A percentile compares a stretch with the other conserved stretches of the same genome.
phyloP scores from a whole-genome alignment of 2,888 invertebrate genomes.

The Meloe dianella region DNA sequence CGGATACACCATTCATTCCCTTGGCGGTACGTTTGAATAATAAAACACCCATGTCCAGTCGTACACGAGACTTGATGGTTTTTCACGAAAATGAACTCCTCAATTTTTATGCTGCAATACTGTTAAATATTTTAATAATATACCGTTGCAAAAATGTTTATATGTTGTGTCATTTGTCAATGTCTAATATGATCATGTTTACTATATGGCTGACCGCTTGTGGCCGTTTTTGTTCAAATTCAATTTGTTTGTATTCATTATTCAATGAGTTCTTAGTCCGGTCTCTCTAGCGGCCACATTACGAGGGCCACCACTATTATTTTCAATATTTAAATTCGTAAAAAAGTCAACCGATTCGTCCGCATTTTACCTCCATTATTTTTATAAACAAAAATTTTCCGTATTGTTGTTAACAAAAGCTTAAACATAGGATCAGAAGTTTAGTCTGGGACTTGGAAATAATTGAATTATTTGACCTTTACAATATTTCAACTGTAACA shows the following conservation, averaged over 20 bases:
- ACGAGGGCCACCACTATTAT: too few relatives aligned
- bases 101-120: slow-evolving; percentile 52
- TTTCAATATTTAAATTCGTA: too few relatives aligned
- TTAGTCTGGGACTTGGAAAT: slow-evolving; percentile 5
- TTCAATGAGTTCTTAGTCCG: slow-evolving; percentile 20
- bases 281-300: too few relatives aligned
- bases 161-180: slow-evolving; percentile 32
- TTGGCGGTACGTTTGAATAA: slow-evolving; percentile 49
- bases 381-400: too few relatives aligned
- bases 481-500: slow-evolving; percentile 8
- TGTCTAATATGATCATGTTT: slow-evolving; percentile 29
- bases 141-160: slow-evolving; percentile 28
- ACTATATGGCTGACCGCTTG: neutral
- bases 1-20: slow-evolving; percentile 44
- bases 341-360: too few relatives aligned
- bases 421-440: neutral
- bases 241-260: slow-evolving; percentile 19
- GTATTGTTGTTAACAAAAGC: neutral
- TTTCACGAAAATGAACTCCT: slow-evolving; percentile 54
- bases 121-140: slow-evolving; percentile 38
- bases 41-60: slow-evolving; percentile 50
- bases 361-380: too few relatives aligned
- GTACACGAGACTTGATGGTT: slow-evolving; percentile 50
- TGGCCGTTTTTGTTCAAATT: slow-evolving; percentile 12
- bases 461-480: slow-evolving; percentile 9